These are phyloP conservation scores for Mizuhopecten yessoensis DNA, from an alignment of 1,140 invertebrate species.

Conservation along the genomic window DNA sequence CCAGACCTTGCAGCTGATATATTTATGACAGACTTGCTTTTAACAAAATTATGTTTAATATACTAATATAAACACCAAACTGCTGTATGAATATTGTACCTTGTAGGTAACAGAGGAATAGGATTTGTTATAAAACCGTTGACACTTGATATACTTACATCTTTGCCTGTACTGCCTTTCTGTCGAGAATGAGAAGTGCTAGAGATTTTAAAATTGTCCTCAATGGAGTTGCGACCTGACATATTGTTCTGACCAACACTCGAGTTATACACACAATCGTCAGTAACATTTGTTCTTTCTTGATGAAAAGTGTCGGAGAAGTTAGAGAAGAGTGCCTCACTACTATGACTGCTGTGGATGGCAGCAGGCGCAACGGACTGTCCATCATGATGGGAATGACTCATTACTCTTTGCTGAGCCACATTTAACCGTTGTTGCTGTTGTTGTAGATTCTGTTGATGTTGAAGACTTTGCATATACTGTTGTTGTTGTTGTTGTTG, in stretches of 20 bases:
- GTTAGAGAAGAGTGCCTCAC: constrained; percentile 45
- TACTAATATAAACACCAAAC: too few relatives aligned
- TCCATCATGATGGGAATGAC: constrained; percentile 54
- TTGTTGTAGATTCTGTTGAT: constrained; percentile 65
- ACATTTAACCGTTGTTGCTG: constrained; percentile 64
- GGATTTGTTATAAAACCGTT: too few relatives aligned
- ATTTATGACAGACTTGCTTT: too few relatives aligned
- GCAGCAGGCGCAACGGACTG: constrained; percentile 45
- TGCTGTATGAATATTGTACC: too few relatives aligned
- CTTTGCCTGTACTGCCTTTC: not conserved
- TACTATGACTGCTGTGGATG: constrained; percentile 52
- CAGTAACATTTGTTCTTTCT: not conserved
- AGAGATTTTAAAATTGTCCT: constrained; percentile 27
- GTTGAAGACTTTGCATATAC: constrained; percentile 59
- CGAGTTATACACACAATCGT: not conserved
- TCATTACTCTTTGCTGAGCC: constrained; percentile 45
- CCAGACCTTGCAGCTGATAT: too few relatives aligned
- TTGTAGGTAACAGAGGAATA: too few relatives aligned
- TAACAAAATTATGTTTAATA: too few relatives aligned
- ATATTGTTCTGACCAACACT: not conserved
- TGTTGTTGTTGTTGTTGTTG: constrained; percentile 63
- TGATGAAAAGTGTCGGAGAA: not conserved
- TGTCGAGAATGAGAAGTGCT: constrained; percentile 25
- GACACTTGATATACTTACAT: not conserved
- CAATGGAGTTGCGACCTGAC: not conserved